These are phyloP conservation scores for Holacanthella duospinosa DNA, from an alignment of 2,888 invertebrate genomes.

Conservation along the genomic window DNA sequence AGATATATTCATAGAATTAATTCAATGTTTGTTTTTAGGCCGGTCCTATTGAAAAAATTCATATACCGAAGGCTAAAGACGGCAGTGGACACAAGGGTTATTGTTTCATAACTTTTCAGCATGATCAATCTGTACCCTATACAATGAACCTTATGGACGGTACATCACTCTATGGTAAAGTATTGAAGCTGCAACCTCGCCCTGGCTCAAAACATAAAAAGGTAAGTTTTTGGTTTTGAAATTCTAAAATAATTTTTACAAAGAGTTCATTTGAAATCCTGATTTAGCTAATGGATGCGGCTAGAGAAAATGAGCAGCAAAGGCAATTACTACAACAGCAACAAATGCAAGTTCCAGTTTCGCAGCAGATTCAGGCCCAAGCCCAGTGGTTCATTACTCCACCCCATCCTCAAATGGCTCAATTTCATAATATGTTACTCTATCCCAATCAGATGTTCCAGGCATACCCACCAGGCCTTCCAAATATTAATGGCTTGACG, in stretches of 20 bases:
- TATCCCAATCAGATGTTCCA: constrained; percentile 37
- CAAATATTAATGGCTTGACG: constrained; percentile 30
- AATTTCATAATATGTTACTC: constrained; percentile 37
- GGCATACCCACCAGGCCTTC: constrained; percentile 28
- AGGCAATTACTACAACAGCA: neutral
- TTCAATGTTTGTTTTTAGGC: constrained; percentile 20
- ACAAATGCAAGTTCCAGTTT: constrained; percentile 13
- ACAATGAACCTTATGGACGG: constrained; percentile 37
- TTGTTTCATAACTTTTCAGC: constrained; percentile 33
- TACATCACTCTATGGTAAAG: constrained; percentile 34
- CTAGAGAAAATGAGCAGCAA: constrained; percentile 26
- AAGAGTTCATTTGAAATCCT: neutral
- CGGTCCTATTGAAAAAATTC: constrained; percentile 37
- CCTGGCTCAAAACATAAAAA: constrained; percentile 37
- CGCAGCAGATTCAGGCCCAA: constrained; percentile 27
- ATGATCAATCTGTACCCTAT: constrained; percentile 36
- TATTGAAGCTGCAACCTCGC: constrained; percentile 35
- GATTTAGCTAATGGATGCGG: constrained; percentile 34
- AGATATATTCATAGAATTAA: neutral
- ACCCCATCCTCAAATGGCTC: constrained; percentile 34
- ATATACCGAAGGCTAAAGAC: constrained; percentile 36
- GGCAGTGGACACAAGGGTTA: constrained; percentile 36
- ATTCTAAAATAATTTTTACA: no score
- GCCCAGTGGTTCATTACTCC: constrained; percentile 18
- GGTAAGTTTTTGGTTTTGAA: constrained; percentile 21